These are phyloP conservation scores for Magallana gigas DNA, from an alignment of 1,140 invertebrate species.

Conservation along the genomic window DNA sequence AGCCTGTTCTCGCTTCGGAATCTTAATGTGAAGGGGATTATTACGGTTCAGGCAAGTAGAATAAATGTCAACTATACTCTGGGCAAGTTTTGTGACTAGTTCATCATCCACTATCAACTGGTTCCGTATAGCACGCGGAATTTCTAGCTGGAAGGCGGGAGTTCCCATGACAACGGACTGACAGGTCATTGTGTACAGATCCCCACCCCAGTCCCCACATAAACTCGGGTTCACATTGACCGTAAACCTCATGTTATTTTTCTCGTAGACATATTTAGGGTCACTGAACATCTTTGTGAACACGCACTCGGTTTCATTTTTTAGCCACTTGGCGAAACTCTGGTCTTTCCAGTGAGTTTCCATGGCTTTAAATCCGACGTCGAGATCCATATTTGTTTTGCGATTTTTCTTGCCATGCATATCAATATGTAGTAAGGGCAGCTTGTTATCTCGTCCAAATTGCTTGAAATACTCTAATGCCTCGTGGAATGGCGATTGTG, in stretches of 20 bases:
- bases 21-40: not conserved
- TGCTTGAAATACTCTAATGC: conserved; percentile 53
- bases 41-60: conserved; percentile 36
- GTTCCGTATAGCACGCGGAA: conserved; percentile 50
- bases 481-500: conserved; percentile 55
- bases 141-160: conserved; percentile 56
- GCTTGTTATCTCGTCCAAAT: conserved; percentile 52
- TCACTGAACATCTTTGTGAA: conserved; percentile 48
- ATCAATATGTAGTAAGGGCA: conserved; percentile 57
- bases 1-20: conserved; percentile 22
- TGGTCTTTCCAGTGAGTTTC: conserved; percentile 52
- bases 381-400: conserved; percentile 55
- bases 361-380: conserved; percentile 55
- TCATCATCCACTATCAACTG: conserved; percentile 53
- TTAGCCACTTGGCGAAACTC: conserved; percentile 50
- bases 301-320: conserved; percentile 43
- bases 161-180: conserved; percentile 55
- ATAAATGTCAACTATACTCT: conserved; percentile 55
- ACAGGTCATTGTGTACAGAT: conserved; percentile 55
- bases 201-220: conserved; percentile 57
- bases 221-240: conserved; percentile 51
- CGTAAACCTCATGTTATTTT: conserved; percentile 50
- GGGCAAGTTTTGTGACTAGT: conserved; percentile 49
- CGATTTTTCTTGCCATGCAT: conserved; percentile 58
- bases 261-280: conserved; percentile 35